phyloP scores from a whole-genome alignment of 2,888 invertebrate genomes.

The Apantesis nais region DNA sequence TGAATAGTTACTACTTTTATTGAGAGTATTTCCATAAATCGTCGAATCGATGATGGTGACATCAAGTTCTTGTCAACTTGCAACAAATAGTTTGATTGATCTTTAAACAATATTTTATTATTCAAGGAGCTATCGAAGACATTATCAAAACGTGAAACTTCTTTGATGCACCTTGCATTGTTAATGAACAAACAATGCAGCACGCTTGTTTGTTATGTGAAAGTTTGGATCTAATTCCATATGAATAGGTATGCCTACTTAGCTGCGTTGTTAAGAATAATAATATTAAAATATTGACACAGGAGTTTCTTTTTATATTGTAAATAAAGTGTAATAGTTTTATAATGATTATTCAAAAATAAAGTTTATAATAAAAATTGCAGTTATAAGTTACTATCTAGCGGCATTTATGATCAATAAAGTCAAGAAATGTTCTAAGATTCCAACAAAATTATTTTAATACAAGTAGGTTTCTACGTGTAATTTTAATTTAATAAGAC shows the following conservation, averaged over 20 bases:
- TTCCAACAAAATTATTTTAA: neutral
- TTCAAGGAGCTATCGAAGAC: constrained; percentile 7
- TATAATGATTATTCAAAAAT: neutral
- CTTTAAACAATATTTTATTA: constrained; percentile 8
- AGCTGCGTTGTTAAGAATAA: constrained; percentile 48
- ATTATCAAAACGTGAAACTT: constrained; percentile 49
- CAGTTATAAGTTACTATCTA: neutral
- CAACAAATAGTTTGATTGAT: neutral
- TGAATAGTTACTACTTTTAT: neutral
- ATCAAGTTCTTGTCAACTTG: neutral
- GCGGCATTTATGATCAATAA: neutral
- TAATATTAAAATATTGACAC: constrained; percentile 5
- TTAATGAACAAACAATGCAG: constrained; percentile 65
- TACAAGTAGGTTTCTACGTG: neutral
- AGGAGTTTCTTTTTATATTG: neutral
- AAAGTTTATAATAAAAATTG: neutral
- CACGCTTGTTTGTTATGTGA: constrained; percentile 71
- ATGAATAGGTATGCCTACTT: constrained; percentile 57
- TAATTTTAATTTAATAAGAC: neutral
- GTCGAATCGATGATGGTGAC: neutral
- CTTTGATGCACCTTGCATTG: constrained; percentile 46
- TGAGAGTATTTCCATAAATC: neutral
- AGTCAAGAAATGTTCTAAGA: neutral
- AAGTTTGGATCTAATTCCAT: constrained; percentile 70
- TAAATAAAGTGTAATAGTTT: too few relatives aligned